These are phyloP conservation scores for Callopanchax toddi DNA, from an alignment of 2,113 vertebrate species.

Conservation along the genomic window DNA sequence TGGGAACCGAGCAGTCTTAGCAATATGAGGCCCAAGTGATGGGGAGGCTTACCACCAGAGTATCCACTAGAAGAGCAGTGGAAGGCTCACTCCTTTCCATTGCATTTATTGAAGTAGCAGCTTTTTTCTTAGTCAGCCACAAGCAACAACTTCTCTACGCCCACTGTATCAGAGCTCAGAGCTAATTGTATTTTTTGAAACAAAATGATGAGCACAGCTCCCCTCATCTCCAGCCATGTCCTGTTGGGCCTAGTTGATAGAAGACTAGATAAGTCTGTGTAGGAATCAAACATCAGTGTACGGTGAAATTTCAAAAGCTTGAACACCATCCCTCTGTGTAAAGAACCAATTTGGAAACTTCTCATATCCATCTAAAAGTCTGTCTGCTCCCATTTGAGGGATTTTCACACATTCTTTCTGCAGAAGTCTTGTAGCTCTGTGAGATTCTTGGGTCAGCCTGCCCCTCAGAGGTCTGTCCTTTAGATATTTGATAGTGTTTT, in stretches of 20 bases:
- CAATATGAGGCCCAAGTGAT: constrained; percentile 69
- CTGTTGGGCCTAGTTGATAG: constrained; percentile 35
- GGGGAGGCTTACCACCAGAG: constrained; percentile 69
- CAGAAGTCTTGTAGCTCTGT: not conserved
- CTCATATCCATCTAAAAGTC: not conserved
- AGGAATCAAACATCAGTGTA: not conserved
- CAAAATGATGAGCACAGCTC: constrained; percentile 6
- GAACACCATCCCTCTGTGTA: not conserved
- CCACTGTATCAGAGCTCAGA: constrained; percentile 38
- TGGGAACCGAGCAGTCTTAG: constrained; percentile 71
- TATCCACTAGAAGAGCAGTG: constrained; percentile 18
- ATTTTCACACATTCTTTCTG: constrained; percentile 2
- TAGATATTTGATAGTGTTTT: not conserved
- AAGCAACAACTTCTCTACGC: constrained; percentile 62
- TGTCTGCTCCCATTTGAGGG: not conserved
- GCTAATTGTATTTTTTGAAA: constrained; percentile 43
- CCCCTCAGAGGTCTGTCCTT: not conserved
- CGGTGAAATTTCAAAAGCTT: not conserved
- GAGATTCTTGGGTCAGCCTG: not conserved
- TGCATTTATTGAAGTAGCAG: constrained; percentile 78
- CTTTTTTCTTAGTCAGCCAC: constrained; percentile 64
- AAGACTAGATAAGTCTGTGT: constrained; percentile 23
- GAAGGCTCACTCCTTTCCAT: no score
- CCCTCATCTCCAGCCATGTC: constrained; percentile 14
- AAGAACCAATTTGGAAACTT: not conserved